Evolutionary conservation across 2,888 invertebrate species (phyloP).

Genomic region (Chrysopilus asiliformis): DNA sequence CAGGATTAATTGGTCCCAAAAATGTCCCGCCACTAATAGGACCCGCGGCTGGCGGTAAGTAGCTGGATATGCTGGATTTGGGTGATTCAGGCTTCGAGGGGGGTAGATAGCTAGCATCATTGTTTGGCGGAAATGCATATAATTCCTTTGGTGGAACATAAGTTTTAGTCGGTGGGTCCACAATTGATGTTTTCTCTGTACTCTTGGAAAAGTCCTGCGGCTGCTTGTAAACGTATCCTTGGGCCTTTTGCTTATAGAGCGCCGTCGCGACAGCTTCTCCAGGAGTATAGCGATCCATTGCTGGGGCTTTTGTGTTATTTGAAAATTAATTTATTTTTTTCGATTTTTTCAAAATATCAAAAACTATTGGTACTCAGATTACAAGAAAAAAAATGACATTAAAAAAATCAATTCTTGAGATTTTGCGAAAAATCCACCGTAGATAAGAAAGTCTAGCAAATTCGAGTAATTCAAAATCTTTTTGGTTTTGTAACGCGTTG

Average conservation of each 20-base stretch:
- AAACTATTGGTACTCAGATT: too few species aligned
- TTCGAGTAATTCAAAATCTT: too few species aligned
- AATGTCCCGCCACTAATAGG: constrained; percentile 17
- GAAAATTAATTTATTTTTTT: too few species aligned
- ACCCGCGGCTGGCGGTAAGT: constrained; percentile 30
- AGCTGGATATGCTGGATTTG: constrained; percentile 25
- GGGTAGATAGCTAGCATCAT: constrained; percentile 27
- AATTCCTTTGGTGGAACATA: constrained; percentile 20
- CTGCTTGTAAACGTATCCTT: constrained; percentile 18
- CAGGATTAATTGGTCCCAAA: constrained; percentile 20
- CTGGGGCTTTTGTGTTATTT: constrained; percentile 21
- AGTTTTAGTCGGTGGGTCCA: not conserved
- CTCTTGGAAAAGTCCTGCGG: constrained; percentile 9
- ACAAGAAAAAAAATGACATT: too few species aligned
- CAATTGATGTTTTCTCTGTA: constrained; percentile 7
- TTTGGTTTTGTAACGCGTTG: too few species aligned
- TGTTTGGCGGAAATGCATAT: constrained; percentile 32
- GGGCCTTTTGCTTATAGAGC: constrained; percentile 19
- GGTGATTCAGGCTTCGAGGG: constrained; percentile 22
- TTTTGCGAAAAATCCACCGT: too few species aligned
- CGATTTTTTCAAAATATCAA: too few species aligned
- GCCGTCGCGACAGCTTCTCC: constrained; percentile 28
- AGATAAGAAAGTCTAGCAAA: too few species aligned
- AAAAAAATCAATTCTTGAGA: too few species aligned
- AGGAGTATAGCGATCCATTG: constrained; percentile 30